These are phyloP conservation scores for Listronotus oregonensis DNA, from an alignment of 1,140 invertebrate genomes.

Conservation along the genomic window DNA sequence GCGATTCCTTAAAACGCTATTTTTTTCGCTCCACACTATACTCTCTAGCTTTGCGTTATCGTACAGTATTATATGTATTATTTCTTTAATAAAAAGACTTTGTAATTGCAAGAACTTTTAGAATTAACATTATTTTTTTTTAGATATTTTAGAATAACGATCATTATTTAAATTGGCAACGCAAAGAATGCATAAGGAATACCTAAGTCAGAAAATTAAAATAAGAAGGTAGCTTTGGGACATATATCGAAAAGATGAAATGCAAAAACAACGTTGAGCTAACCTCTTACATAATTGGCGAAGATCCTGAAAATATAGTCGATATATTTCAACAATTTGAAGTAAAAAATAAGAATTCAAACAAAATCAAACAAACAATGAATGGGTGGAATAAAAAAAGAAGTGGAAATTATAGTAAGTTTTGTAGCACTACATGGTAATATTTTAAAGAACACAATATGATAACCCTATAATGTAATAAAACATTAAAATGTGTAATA, in stretches of 20 bases:
- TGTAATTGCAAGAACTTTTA: too few relatives aligned
- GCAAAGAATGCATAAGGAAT: slow-evolving; percentile 13
- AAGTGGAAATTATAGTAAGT: slow-evolving; percentile 2
- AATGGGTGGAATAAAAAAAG: not conserved
- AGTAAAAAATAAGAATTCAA: slow-evolving; percentile 8
- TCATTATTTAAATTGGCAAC: not conserved
- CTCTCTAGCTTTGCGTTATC: too few relatives aligned
- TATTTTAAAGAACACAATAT: too few relatives aligned
- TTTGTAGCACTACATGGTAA: too few relatives aligned
- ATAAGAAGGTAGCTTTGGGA: slow-evolving; percentile 6
- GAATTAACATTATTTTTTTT: too few relatives aligned
- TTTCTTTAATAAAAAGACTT: too few relatives aligned
- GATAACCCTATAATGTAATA: too few relatives aligned
- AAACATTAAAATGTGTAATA: too few relatives aligned
- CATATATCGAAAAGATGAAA: not conserved
- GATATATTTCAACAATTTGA: slow-evolving; percentile 25
- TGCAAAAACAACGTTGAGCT: slow-evolving; percentile 21
- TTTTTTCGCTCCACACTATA: too few relatives aligned
- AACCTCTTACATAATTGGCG: slow-evolving; percentile 26
- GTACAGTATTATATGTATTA: too few relatives aligned
- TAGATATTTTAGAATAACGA: too few relatives aligned
- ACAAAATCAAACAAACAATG: slow-evolving; percentile 11
- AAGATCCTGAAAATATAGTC: slow-evolving; percentile 24
- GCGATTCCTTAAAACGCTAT: too few relatives aligned
- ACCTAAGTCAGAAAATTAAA: slow-evolving; percentile 8